These are phyloP conservation scores for Himalopsyche phryganea DNA, from an alignment of 1,140 invertebrate genomes.

Conservation along the genomic window DNA sequence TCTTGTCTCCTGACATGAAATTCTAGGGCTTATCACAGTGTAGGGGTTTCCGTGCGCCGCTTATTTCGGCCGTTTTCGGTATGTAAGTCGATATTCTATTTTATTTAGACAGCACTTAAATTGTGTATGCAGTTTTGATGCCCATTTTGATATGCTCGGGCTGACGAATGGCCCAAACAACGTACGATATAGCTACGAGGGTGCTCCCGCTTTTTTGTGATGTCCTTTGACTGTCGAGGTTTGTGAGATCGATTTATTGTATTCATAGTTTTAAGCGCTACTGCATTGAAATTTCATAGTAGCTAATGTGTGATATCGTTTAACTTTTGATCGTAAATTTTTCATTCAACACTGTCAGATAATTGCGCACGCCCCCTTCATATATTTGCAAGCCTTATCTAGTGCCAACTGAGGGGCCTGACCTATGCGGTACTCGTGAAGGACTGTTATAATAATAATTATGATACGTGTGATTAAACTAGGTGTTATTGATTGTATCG, in stretches of 20 bases:
- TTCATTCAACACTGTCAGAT: too few relatives aligned
- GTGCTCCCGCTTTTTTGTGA: slow-evolving; percentile 4
- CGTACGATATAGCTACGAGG: neutral
- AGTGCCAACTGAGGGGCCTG: too few relatives aligned
- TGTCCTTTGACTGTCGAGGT: neutral
- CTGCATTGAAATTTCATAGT: too few relatives aligned
- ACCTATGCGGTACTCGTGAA: too few relatives aligned
- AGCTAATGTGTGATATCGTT: too few relatives aligned
- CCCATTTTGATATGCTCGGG: neutral
- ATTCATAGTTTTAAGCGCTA: neutral
- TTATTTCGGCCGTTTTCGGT: neutral
- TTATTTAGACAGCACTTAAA: too few relatives aligned
- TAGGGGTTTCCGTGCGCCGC: neutral
- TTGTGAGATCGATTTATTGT: neutral
- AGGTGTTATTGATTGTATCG: too few relatives aligned
- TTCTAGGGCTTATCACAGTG: neutral
- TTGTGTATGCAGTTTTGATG: neutral
- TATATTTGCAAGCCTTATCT: too few relatives aligned
- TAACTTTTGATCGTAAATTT: too few relatives aligned
- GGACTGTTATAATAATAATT: too few relatives aligned
- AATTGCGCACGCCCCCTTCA: too few relatives aligned
- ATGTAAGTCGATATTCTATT: neutral
- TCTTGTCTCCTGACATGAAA: neutral
- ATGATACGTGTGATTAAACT: too few relatives aligned
- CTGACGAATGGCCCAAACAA: neutral